Conservation (phyloP, 2,888 invertebrate genomes). For the Tetranychus piercei region DNA sequence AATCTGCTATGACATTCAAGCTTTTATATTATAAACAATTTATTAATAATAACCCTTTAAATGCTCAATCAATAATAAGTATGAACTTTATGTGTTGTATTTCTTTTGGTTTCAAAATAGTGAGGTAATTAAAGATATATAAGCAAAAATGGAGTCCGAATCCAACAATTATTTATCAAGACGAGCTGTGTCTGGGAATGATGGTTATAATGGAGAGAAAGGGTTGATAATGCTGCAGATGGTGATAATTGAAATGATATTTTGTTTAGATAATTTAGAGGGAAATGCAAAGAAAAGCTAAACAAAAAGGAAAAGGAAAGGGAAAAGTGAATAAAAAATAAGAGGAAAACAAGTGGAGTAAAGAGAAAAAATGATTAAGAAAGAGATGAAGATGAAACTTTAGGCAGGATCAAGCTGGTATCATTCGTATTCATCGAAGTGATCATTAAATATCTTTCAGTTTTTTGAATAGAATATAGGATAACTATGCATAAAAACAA, state of each 20-base stretch:
- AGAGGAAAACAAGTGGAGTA: not conserved
- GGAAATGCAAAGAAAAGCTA: not conserved
- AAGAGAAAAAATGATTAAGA: not conserved
- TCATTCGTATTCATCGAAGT: not conserved
- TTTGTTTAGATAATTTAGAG: not conserved
- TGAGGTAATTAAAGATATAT: not conserved
- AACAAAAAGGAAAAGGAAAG: not conserved
- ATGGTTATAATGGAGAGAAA: not conserved
- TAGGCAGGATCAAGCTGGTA: slow-evolving; percentile 1
- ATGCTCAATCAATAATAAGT: not conserved
- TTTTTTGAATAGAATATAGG: not conserved
- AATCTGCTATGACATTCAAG: too few relatives aligned
- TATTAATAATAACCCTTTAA: not conserved
- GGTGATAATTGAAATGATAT: not conserved
- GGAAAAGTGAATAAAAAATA: not conserved
- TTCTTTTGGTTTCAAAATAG: not conserved
- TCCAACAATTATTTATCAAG: not conserved
- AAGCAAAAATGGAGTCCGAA: not conserved
- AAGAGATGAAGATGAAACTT: not conserved
- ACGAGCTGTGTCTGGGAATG: not conserved
- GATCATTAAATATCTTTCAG: not conserved
- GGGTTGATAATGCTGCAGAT: not conserved
- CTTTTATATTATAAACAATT: not conserved
- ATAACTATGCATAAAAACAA: not conserved
- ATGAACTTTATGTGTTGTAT: not conserved